phyloP scores from a whole-genome alignment of 2,888 invertebrate species.

The Phytoseiulus persimilis region DNA sequence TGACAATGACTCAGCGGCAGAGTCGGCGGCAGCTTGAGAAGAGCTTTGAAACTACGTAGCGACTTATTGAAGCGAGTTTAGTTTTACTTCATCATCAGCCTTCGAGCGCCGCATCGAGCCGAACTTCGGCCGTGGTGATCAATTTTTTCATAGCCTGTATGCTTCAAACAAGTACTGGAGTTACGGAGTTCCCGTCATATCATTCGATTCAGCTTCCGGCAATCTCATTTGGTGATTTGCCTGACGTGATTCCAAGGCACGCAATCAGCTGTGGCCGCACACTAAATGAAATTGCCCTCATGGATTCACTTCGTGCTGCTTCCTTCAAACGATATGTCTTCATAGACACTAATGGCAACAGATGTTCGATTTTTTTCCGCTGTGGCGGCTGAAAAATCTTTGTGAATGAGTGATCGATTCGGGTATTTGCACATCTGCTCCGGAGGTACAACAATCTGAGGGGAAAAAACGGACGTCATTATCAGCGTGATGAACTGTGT shows the following conservation, averaged over 20 bases:
- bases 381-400: background rate
- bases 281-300: background rate
- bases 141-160: background rate
- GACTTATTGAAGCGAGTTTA: background rate
- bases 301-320: background rate
- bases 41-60: background rate
- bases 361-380: background rate
- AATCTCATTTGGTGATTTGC: too few relatives aligned
- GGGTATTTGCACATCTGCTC: background rate
- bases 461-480: background rate
- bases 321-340: background rate
- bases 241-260: too few relatives aligned
- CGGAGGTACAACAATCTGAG: background rate
- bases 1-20: background rate
- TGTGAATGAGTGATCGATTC: background rate
- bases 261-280: background rate
- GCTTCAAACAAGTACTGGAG: too few relatives aligned
- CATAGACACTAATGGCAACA: background rate
- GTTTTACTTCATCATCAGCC: background rate
- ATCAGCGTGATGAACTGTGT: background rate
- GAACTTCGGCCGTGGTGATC: background rate
- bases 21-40: background rate
- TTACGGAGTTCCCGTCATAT: too few relatives aligned
- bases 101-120: background rate
- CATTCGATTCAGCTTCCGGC: too few relatives aligned